Base-by-base conservation (phyloP, 2,797 vertebrate species). In the Sarcophilus harrisii region DNA sequence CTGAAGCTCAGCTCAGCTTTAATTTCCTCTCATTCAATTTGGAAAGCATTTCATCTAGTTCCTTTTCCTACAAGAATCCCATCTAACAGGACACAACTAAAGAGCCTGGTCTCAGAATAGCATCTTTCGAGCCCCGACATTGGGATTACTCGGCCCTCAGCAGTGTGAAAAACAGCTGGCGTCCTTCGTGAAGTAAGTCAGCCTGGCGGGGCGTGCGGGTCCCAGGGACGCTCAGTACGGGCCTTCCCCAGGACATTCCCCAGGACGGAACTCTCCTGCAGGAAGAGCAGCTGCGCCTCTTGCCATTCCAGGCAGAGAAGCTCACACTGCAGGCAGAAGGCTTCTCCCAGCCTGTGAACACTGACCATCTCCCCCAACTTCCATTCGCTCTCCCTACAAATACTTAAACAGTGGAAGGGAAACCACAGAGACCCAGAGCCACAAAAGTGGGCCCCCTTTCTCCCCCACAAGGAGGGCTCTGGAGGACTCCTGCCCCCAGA, bases 401-500 rank as follows among this genome's bases (percentile, higher is more conserved):
- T 13, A 66, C 32, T n/a, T 16, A 62, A 62, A 32, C 11, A 5
- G 30, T 62, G 4, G 60, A 62, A 62, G 30, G 30, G 60, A 62
- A 29, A 62, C 30, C 14, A 11, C 60, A 62, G 5, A 62, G 60
- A 30, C 30, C 60, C 29, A 12, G 30, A 16, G 32, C 30, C 62
- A n/a, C 62, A 66, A 66, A 66, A 32, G 5, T 30, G 60, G 30
- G 66, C 66, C 66, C 16, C 11, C 30, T 62, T 62, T 60, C 59
- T 30, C 29, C 59, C 28, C 59, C 59, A 12, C 29, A 73, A 18
- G 5, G 32, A 32, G n/a, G n/a, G 32, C n/a, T 38, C 16, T 21
- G 66, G n/a, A 73, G 32, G n/a, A 81, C 90, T 94, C 57, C 95
- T 96, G 54, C 95, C 52, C 93, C 95, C 94, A 87, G 92, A 95